Percentiles rank a stretch among this genome's conserved stretches.
These are phyloP conservation scores for Micromys minutus DNA, from an alignment of 2,113 vertebrate genomes.

Conservation along the genomic window DNA sequence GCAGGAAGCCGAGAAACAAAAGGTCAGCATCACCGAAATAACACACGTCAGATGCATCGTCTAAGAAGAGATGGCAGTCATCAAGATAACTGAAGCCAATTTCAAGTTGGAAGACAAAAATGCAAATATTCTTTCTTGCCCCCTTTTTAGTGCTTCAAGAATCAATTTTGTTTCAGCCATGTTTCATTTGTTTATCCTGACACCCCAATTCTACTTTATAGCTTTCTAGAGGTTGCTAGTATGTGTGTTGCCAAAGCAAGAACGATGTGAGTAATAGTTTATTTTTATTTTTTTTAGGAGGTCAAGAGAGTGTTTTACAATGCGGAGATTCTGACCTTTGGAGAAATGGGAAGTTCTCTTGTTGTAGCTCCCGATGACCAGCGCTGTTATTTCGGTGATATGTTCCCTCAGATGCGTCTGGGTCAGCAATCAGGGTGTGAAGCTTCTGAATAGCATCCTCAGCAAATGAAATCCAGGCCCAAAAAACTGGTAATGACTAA, in stretches of 20 bases:
- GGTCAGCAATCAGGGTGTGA: background rate
- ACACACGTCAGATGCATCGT: background rate
- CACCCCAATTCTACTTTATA: background rate
- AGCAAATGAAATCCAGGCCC: background rate
- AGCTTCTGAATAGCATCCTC: constrained; percentile 34
- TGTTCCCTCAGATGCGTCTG: background rate
- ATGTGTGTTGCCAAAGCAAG: background rate
- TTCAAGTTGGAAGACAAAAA: constrained; percentile 27
- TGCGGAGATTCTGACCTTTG: constrained; percentile 31
- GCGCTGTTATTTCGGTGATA: background rate
- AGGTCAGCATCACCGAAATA: background rate
- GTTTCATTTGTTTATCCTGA: constrained; percentile 7
- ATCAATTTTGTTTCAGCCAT: background rate
- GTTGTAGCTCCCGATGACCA: background rate
- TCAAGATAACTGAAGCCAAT: constrained; percentile 23
- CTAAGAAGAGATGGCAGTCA: background rate
- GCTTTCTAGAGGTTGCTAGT: constrained; percentile 9
- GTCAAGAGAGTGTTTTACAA: constrained; percentile 24
- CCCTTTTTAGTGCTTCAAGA: background rate
- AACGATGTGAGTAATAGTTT: no score
- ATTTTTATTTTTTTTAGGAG: background rate
- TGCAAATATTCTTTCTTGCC: background rate
- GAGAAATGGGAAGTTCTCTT: constrained; percentile 27
- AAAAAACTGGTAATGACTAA: constrained; percentile 36
- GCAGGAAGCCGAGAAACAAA: background rate